Conservation (phyloP, 2,888 invertebrate species). For the Aradus depressus region DNA sequence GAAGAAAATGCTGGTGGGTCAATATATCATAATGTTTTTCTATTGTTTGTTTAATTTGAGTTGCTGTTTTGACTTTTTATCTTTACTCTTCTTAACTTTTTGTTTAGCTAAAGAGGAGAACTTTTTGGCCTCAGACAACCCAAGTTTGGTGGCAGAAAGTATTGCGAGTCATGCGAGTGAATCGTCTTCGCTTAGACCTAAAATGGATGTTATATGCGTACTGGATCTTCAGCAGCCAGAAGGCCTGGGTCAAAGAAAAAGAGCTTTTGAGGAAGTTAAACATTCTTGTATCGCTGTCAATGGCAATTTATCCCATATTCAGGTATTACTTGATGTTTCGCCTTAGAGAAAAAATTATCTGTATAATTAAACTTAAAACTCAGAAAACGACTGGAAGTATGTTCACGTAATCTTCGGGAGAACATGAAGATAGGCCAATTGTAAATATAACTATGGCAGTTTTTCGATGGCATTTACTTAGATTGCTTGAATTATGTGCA, state of each 20-base stretch:
- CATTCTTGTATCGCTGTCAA: slow-evolving; percentile 66
- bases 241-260: slow-evolving; percentile 61
- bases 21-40: neutral
- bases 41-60: neutral
- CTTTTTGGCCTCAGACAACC: slow-evolving; percentile 24
- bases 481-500: too few species aligned
- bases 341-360: neutral
- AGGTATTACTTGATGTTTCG: slow-evolving; percentile 45
- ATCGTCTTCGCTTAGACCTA: slow-evolving; percentile 16
- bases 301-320: slow-evolving; percentile 71
- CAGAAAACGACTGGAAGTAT: neutral
- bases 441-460: slow-evolving; percentile 25
- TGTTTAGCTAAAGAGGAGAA: slow-evolving; percentile 20
- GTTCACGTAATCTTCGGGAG: too few species aligned
- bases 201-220: slow-evolving; percentile 83
- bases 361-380: neutral
- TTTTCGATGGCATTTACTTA: neutral
- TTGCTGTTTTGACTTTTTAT: neutral
- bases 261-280: slow-evolving; percentile 73
- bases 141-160: slow-evolving; percentile 26
- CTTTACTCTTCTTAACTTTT: neutral
- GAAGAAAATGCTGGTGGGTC: neutral
- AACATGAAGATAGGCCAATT: neutral
- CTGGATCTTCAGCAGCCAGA: slow-evolving; percentile 65
- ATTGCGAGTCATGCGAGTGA: slow-evolving; percentile 26